Evolutionary conservation across 2,113 vertebrate genomes (phyloP).

Genomic region (Nipponia nippon): DNA sequence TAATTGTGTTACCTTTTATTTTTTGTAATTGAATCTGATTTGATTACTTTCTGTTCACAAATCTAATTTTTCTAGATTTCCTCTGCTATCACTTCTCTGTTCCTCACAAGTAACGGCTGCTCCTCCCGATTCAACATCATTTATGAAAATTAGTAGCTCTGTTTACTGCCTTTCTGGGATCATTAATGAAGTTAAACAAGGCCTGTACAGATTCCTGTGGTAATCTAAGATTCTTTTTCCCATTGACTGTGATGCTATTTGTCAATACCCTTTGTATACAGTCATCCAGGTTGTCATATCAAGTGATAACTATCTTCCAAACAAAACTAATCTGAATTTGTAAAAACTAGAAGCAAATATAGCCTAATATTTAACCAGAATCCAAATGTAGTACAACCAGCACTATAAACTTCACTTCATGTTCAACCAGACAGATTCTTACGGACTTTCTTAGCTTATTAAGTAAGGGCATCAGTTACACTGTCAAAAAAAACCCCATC

Average conservation of each 20-base stretch:
- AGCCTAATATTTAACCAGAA: neutral
- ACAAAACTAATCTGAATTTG: neutral
- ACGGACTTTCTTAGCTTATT: neutral
- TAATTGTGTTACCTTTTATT: neutral
- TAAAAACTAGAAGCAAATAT: neutral
- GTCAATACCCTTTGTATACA: neutral
- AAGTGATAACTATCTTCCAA: neutral
- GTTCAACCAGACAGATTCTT: neutral
- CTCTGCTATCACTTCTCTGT: neutral
- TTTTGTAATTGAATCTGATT: neutral
- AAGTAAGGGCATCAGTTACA: neutral
- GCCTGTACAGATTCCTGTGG: neutral
- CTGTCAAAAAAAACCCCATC: neutral
- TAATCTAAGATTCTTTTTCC: neutral
- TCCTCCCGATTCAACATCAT: neutral
- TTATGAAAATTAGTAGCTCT: neutral
- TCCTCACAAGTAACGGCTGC: neutral
- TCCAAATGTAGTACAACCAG: neutral
- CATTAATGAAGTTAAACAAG: neutral
- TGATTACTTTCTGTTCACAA: neutral
- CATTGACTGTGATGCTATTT: neutral
- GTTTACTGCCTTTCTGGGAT: neutral
- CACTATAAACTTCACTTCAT: neutral
- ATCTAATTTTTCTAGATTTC: neutral
- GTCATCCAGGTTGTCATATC: neutral